Percentiles rank a stretch among this genome's conserved stretches.
These are phyloP conservation scores for Nannospalax galili DNA, from an alignment of 2,113 vertebrate species.

Conservation along the genomic window DNA sequence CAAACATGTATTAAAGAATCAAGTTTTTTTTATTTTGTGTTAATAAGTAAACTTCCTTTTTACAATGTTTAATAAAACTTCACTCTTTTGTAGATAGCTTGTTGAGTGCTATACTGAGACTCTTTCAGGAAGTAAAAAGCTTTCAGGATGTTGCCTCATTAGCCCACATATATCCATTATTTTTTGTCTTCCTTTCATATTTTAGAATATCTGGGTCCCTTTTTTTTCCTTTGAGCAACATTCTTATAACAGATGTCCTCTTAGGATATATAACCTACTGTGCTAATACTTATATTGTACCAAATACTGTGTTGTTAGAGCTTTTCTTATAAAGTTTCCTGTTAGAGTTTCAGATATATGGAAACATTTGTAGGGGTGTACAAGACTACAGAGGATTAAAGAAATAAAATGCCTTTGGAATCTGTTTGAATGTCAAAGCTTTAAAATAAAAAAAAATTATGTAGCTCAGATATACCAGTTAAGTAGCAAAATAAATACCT, in stretches of 20 bases:
- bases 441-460: conserved; percentile 57
- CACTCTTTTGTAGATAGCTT: background rate
- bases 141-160: conserved; percentile 10
- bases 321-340: conserved; percentile 38
- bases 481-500: conserved; percentile 37
- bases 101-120: background rate
- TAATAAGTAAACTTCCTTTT: conserved; percentile 38
- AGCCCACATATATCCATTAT: background rate
- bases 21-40: background rate
- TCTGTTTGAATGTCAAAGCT: conserved; percentile 57
- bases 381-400: background rate
- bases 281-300: conserved; percentile 5
- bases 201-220: conserved; percentile 46
- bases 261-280: background rate
- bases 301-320: conserved; percentile 37
- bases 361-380: background rate
- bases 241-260: conserved; percentile 21
- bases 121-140: background rate
- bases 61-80: background rate
- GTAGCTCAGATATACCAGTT: background rate
- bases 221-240: background rate
- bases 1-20: background rate
- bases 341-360: conserved; percentile 57
- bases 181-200: conserved; percentile 51
- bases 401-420: conserved; percentile 35